phyloP scores from a whole-genome alignment of 2,797 vertebrate genomes.

The Miichthys miiuy region DNA sequence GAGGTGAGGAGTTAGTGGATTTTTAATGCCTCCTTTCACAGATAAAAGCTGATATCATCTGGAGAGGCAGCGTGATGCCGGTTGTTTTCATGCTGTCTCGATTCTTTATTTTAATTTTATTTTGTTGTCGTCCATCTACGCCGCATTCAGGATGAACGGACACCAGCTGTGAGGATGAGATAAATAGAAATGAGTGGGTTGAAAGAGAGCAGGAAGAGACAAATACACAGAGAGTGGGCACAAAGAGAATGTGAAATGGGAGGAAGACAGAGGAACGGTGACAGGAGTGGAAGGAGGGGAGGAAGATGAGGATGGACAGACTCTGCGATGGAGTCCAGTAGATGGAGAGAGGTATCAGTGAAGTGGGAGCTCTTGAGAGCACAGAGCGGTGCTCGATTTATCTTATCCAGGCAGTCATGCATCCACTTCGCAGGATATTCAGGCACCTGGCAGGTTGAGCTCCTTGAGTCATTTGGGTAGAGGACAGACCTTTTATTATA shows the following conservation, averaged over 20 bases:
- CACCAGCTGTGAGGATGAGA: constrained; percentile 46
- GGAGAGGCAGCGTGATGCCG: constrained; percentile 37
- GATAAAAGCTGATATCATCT: constrained; percentile 62
- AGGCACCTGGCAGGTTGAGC: not conserved
- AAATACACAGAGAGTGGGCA: constrained; percentile 17
- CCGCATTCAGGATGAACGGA: constrained; percentile 45
- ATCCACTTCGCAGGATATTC: constrained; percentile 24
- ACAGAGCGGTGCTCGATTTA: constrained; percentile 11
- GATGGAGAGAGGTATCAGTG: not conserved
- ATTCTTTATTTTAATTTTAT: constrained; percentile 13
- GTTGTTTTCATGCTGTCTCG: constrained; percentile 43
- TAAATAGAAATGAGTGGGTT: constrained; percentile 46
- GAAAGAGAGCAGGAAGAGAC: constrained; percentile 21
- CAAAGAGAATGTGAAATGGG: constrained; percentile 4
- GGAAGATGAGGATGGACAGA: constrained; percentile 37
- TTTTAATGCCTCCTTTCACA: constrained; percentile 55
- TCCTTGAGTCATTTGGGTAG: not conserved
- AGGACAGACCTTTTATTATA: not conserved
- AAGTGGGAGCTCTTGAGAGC: constrained; percentile 10
- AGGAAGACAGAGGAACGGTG: constrained; percentile 29
- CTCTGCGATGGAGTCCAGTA: not conserved
- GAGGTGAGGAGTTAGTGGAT: constrained; percentile 34
- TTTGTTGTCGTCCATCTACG: constrained; percentile 21
- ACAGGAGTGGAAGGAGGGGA: constrained; percentile 24
- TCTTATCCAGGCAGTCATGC: constrained; percentile 4